These are phyloP conservation scores for Triplophysa siluroides DNA, from an alignment of 2,113 vertebrate species.

Conservation along the genomic window DNA sequence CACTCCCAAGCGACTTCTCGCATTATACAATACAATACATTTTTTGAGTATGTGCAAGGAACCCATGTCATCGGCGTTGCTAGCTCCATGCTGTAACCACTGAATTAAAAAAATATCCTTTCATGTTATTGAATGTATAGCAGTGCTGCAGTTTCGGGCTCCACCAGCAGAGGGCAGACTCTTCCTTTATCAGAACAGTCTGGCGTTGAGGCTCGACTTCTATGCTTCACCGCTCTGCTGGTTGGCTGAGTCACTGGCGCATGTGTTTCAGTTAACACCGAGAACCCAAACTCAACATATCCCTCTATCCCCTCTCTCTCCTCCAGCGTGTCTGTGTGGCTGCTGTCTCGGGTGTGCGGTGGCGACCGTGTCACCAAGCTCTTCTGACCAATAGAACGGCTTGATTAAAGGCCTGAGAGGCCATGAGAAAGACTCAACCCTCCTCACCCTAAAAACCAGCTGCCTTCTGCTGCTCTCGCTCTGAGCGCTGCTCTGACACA, in stretches of 20 bases:
- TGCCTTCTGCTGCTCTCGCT: conserved; percentile 65
- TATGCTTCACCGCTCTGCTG: conserved; percentile 36
- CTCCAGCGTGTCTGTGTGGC: conserved; percentile 4
- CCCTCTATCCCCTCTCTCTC: conserved; percentile 20
- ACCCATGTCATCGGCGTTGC: too few species aligned
- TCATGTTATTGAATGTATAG: background rate
- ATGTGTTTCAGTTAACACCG: conserved; percentile 52
- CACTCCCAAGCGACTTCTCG: too few species aligned
- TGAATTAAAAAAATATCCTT: too few species aligned
- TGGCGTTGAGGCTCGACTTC: conserved; percentile 1
- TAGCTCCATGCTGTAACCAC: too few species aligned
- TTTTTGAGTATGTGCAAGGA: too few species aligned
- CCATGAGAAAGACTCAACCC: conserved; percentile 73
- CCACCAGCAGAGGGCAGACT: conserved; percentile 74
- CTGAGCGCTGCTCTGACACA: conserved; percentile 55
- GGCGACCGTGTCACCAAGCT: conserved; percentile 65
- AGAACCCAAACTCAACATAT: conserved; percentile 37
- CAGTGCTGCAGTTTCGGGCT: background rate
- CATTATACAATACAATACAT: too few species aligned
- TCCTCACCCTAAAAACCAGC: conserved; percentile 59
- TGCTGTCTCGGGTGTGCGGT: conserved; percentile 53
- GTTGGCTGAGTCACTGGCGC: conserved; percentile 56
- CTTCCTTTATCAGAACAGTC: conserved; percentile 62
- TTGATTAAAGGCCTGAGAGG: conserved; percentile 65
- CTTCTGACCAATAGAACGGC: conserved; percentile 65